These are phyloP conservation scores for Anser cygnoides DNA, from an alignment of 2,113 vertebrate genomes.

Conservation along the genomic window DNA sequence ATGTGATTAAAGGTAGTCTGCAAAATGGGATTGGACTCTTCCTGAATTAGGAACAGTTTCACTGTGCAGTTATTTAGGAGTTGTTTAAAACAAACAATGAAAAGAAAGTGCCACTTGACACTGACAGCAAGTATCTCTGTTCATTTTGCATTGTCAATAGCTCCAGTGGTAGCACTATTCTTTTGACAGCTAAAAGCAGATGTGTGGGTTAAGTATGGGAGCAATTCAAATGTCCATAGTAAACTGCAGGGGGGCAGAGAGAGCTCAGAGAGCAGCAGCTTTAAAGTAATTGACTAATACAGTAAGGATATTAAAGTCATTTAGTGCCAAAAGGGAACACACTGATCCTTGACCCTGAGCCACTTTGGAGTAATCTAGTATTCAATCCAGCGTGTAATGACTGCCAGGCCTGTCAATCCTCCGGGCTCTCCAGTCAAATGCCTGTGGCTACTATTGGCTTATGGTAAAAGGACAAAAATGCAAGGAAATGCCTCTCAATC, in stretches of 20 bases:
- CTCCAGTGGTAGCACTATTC: constrained; percentile 78
- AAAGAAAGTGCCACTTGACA: constrained; percentile 75
- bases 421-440: constrained; percentile 89
- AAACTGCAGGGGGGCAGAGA: constrained; percentile 85
- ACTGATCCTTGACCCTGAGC: constrained; percentile 98
- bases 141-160: constrained; percentile 79
- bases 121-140: constrained; percentile 74
- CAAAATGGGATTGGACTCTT: accelerated
- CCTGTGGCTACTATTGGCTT: constrained; percentile 88
- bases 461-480: constrained; percentile 85
- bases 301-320: constrained; percentile 99
- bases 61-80: constrained; percentile 62
- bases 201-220: constrained; percentile 87
- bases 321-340: constrained; percentile 99
- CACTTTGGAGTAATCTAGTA: constrained; percentile 99
- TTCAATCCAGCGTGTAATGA: constrained; percentile 99
- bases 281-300: constrained; percentile 99
- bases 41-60: constrained; percentile 32
- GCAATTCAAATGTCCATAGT: constrained; percentile 88
- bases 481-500: constrained; percentile 86
- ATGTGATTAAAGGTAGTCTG: background rate
- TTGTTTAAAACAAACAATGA: constrained; percentile 72
- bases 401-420: constrained; percentile 99
- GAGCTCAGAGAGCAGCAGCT: constrained; percentile 88
- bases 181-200: constrained; percentile 85